Percentiles rank a stretch among this genome's conserved stretches.
phyloP scores from a whole-genome alignment of 2,888 invertebrate genomes.

The Epinotia bilunana region DNA sequence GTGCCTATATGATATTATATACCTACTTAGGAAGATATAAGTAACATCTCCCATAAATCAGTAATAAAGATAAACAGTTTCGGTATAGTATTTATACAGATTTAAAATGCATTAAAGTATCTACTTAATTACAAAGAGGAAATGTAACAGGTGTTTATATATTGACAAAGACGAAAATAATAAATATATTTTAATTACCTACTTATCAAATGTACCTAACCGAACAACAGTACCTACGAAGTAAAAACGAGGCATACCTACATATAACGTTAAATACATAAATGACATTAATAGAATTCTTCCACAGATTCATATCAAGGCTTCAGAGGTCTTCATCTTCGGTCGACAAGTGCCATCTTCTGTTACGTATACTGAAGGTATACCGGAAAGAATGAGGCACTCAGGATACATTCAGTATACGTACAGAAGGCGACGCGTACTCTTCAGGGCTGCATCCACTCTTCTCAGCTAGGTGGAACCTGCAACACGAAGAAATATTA shows the following conservation, averaged over 20 bases:
- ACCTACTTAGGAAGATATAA: background rate
- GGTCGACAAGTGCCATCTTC: slow-evolving; percentile 94
- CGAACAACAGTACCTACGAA: background rate
- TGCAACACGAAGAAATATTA: slow-evolving; percentile 53
- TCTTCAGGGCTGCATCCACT: slow-evolving; percentile 70
- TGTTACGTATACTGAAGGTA: slow-evolving; percentile 99
- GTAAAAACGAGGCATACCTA: background rate
- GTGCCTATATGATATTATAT: background rate
- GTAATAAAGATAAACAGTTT: background rate
- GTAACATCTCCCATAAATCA: background rate
- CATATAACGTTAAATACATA: background rate
- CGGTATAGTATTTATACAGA: background rate
- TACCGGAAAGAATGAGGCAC: slow-evolving; percentile 98
- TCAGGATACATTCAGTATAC: slow-evolving; percentile 99
- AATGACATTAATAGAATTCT: slow-evolving; percentile 8
- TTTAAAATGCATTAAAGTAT: background rate
- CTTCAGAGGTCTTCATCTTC: slow-evolving; percentile 52
- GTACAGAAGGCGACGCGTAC: slow-evolving; percentile 95
- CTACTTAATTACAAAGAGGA: background rate
- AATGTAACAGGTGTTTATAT: background rate
- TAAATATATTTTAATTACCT: background rate
- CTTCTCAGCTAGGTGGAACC: slow-evolving; percentile 54
- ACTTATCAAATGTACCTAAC: background rate
- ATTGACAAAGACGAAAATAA: too few species aligned
- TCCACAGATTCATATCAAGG: slow-evolving; percentile 24